Evolutionary conservation across 2,113 vertebrate genomes (phyloP).

Genomic region (Erpornis zantholeuca): DNA sequence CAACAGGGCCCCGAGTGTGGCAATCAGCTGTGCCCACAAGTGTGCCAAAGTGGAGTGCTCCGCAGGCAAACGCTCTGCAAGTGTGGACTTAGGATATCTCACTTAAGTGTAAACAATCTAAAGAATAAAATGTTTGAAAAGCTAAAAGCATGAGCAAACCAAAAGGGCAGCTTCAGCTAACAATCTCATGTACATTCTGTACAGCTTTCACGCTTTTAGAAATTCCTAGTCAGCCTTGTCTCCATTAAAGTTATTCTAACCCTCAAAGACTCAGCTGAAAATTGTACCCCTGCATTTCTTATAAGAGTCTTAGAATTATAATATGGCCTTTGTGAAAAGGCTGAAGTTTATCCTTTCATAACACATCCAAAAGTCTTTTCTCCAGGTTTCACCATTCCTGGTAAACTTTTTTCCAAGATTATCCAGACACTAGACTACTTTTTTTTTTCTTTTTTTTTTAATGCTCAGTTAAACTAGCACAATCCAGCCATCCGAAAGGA

Average conservation of each 20-base stretch:
- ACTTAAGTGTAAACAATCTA: neutral
- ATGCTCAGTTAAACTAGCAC: neutral
- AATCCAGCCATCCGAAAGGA: neutral
- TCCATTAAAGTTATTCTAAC: neutral
- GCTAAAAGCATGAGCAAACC: neutral
- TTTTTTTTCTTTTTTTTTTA: neutral
- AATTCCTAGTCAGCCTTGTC: neutral
- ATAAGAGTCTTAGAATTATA: neutral
- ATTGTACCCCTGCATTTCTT: neutral
- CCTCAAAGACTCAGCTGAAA: neutral
- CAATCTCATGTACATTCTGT: neutral
- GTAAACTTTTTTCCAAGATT: neutral
- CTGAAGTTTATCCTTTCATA: neutral
- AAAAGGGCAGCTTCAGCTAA: neutral
- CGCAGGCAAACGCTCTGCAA: neutral
- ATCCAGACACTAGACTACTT: neutral
- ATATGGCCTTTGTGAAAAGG: neutral
- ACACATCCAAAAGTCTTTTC: neutral
- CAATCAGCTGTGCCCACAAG: slow-evolving; percentile 14
- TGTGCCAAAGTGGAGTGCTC: neutral
- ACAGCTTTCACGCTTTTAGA: neutral
- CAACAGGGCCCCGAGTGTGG: neutral
- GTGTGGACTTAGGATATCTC: neutral
- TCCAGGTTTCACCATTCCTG: neutral
- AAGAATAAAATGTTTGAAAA: neutral